phyloP scores from a whole-genome alignment of 1,140 invertebrate genomes.

The Drosophila busckii region DNA sequence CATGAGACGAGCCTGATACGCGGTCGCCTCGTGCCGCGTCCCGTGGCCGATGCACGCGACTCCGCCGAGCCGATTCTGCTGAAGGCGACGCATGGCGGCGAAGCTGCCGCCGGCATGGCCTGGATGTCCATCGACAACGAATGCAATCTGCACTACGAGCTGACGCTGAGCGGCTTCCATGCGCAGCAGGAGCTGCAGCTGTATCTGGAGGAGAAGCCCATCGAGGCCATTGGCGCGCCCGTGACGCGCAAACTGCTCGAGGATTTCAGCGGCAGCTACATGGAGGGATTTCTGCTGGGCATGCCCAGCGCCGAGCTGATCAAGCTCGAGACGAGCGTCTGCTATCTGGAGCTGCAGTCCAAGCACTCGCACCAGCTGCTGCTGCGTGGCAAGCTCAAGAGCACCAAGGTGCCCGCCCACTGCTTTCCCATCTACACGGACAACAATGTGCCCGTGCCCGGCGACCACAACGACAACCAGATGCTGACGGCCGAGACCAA shows the following conservation, averaged over 20 bases:
- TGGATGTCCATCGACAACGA: slow-evolving; percentile 90
- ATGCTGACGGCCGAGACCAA: slow-evolving; percentile 79
- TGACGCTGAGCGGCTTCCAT: slow-evolving; percentile 79
- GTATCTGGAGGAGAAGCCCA: slow-evolving; percentile 83
- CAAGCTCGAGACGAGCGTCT: slow-evolving; percentile 77
- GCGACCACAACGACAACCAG: slow-evolving; percentile 79
- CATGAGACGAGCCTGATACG: slow-evolving; percentile 81
- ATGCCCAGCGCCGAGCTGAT: slow-evolving; percentile 80
- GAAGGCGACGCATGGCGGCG: slow-evolving; percentile 80
- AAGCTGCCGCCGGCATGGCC: slow-evolving; percentile 83
- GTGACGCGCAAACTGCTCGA: slow-evolving; percentile 82
- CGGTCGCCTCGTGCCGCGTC: slow-evolving; percentile 84
- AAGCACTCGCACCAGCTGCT: slow-evolving; percentile 58
- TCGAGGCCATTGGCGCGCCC: slow-evolving; percentile 83
- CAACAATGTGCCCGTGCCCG: slow-evolving; percentile 81
- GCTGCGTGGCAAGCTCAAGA: slow-evolving; percentile 74
- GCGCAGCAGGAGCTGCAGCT: slow-evolving; percentile 80
- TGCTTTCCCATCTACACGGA: slow-evolving; percentile 85
- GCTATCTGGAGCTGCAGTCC: slow-evolving; percentile 68
- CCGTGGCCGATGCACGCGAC: slow-evolving; percentile 87
- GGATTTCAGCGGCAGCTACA: slow-evolving; percentile 81
- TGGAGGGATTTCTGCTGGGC: slow-evolving; percentile 83
- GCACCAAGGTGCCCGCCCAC: slow-evolving; percentile 83
- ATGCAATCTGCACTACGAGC: slow-evolving; percentile 91
- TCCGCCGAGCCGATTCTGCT: slow-evolving; percentile 84